Base-by-base conservation (phyloP, 1,140 invertebrate genomes). In the Rhopalosiphum maidis region DNA sequence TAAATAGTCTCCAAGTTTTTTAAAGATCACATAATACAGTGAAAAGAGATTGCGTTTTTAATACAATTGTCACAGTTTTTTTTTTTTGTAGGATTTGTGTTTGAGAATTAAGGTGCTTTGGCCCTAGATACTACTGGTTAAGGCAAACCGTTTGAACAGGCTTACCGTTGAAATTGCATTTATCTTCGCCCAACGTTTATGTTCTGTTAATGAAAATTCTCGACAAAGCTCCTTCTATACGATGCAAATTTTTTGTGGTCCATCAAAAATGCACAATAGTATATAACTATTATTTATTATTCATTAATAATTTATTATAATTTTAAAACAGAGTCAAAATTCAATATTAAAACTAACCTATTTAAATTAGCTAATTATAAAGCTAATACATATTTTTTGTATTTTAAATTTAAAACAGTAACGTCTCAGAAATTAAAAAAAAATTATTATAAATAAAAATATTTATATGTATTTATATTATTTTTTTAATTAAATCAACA, bases 161-260 rank as follows among this genome's bases (percentile, higher is more conserved):
- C 35, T 89, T 41, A 89, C 51, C 88, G 22, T 37, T 35, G 51
- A 48, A 89, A 89, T 89, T 55, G 48, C 35, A 23, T 89, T 89
- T 55, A 54, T 51, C 22, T 89, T 55, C 35, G 6, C 21, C 35
- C 22, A 37, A 54, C 48, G 30, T 51, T 54, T 55, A 55, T 55
- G 35, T 55, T 41, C 30, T 41, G 88, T 55, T 55, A 89, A 89
- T 89, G 88, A 89, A 89, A 89, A 89, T 41, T 89, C 51, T 55
- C 35, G 35, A 41, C 88, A 41, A 89, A 23, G 30, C 86, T 22
- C 25, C 25, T n/a, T 46, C 15, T n/a, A 48, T 46, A 15, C 41
- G 1, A 86, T n/a, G 43, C 25, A n/a, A 86, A 25, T 25, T n/a
- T 23, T 3, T 37, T 5, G 5, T 6, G 23, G 15, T 37, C 87